Conservation (phyloP, 1,140 invertebrate genomes). For the Monomorium pharaonis region DNA sequence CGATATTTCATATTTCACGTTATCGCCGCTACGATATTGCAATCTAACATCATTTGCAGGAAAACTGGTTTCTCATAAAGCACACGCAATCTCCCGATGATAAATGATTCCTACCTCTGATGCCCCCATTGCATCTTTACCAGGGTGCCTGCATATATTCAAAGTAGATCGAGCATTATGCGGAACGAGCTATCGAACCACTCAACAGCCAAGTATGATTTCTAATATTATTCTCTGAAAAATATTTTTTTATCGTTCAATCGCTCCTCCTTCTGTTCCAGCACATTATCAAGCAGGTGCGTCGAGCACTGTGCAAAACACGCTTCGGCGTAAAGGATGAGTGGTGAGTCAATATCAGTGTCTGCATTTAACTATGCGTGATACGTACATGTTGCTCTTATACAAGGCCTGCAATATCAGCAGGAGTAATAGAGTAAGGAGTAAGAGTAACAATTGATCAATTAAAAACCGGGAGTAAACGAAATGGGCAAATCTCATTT, state of each 20-base stretch:
- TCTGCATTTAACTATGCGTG: not conserved
- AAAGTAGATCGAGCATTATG: conserved; percentile 5
- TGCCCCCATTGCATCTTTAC: not conserved
- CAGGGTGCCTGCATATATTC: conserved; percentile 29
- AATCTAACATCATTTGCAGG: not conserved
- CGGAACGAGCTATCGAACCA: not conserved
- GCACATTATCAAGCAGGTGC: not conserved
- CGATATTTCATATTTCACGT: not conserved
- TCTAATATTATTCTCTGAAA: not conserved
- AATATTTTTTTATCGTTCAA: not conserved
- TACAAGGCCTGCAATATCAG: too few species aligned
- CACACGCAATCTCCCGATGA: conserved; percentile 3
- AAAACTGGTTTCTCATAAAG: conserved; percentile 5
- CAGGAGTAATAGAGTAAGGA: too few species aligned
- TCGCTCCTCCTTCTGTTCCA: not conserved
- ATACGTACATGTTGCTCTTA: not conserved
- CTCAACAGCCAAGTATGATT: not conserved
- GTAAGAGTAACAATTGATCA: too few species aligned
- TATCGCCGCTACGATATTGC: not conserved
- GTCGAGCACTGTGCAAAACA: not conserved
- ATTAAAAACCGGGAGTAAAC: too few species aligned
- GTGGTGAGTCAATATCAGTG: conserved; percentile 26
- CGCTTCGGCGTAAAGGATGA: not conserved
- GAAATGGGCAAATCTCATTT: too few species aligned
- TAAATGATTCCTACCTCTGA: not conserved